Base-by-base conservation (phyloP, 1,140 invertebrate species). In the Palaemon carinicauda region DNA sequence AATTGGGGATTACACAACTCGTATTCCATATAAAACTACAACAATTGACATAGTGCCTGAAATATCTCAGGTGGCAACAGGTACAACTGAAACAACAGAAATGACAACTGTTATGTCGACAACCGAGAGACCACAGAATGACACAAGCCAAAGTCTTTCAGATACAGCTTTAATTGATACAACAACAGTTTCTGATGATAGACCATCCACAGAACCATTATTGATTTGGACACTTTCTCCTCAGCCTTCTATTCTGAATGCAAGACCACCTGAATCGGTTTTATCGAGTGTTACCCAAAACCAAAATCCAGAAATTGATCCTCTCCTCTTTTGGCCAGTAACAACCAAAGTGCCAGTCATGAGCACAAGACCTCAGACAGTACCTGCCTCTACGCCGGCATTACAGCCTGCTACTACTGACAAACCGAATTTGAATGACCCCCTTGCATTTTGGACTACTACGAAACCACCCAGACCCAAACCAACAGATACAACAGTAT, bases 211-310 rank as follows among this genome's bases (percentile, higher is more conserved):
- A 10, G 69, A 73, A 29, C 53, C 75, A 1, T 27, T 85, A n/a
- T 41, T 80, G 27, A 80, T 80, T n/a, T 86, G 83, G 83, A 86
- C 83, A 15, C 77, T 86, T 0, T 80, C 83, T 9, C 83, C 83
- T 1, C 83, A 86, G 24, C 77, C 53, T 9, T 73, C 83, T 9
- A 86, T 86, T 15, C 54, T 86, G 4, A 78, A 86, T 15, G 69
- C 78, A 4, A 80, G 24, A 21, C 83, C 83, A 15, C 77, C 80
- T 0, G 54, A 53, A 29, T 82, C 80, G 2, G 51, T 74, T 9
- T 74, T 82, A 17, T 54, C 80, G 19, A 51, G 50, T 50, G 24
- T 24, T 5, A 31, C 80, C 12, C n/a, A 15, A 74, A 74, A 51
- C 65, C 77, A 0, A 15, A 21, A 1, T 65, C 77, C 7, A n/a